Percentiles rank a stretch among this genome's conserved stretches.
These are phyloP conservation scores for Daboia siamensis DNA, from an alignment of 2,113 vertebrate genomes.

Conservation along the genomic window DNA sequence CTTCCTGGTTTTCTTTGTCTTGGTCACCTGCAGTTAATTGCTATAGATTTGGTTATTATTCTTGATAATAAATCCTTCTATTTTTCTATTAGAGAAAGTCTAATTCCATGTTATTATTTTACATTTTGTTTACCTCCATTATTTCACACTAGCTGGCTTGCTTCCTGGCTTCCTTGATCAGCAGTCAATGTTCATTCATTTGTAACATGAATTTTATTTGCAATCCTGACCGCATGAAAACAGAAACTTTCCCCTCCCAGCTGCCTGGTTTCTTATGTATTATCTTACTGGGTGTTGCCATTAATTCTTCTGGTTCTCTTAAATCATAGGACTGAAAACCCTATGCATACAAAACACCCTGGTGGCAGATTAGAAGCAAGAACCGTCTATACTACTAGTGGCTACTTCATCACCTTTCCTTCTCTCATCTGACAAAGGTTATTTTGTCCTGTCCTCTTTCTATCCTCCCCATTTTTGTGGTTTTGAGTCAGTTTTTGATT, in stretches of 20 bases:
- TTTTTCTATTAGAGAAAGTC: neutral
- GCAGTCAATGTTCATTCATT: neutral
- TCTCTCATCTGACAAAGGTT: neutral
- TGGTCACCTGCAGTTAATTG: neutral
- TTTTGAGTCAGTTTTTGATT: too few species aligned
- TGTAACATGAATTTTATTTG: neutral
- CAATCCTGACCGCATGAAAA: neutral
- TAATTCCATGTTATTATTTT: neutral
- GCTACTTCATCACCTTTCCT: neutral
- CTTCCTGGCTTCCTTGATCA: neutral
- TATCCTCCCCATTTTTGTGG: too few species aligned
- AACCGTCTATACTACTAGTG: neutral
- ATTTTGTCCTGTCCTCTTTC: too few species aligned
- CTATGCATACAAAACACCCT: neutral
- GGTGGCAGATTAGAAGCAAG: neutral
- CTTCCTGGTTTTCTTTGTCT: neutral
- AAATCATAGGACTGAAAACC: neutral
- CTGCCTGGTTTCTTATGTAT: neutral
- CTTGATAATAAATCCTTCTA: neutral
- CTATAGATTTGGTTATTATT: neutral
- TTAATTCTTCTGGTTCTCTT: neutral
- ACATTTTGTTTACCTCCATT: neutral
- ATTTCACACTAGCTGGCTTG: neutral
- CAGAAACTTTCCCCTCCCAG: neutral
- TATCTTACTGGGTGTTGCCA: neutral